A percentile compares a stretch with the other conserved stretches of the same genome.
Evolutionary conservation across 2,113 vertebrate species (phyloP).

Genomic region (Saccopteryx bilineata): DNA sequence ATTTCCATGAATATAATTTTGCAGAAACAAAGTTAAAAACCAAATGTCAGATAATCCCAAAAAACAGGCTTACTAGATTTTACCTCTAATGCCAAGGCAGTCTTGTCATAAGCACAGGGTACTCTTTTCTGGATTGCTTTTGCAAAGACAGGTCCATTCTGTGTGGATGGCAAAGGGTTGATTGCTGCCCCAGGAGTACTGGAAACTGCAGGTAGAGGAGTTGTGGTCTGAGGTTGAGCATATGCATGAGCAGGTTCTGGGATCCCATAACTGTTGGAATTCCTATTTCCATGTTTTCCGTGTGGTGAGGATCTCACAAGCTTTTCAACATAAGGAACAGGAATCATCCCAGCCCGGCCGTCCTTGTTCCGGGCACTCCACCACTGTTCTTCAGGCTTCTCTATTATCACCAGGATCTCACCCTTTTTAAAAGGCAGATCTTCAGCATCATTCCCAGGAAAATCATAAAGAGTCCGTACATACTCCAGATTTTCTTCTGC

Average conservation of each 20-base stretch:
- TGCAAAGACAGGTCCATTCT: slow-evolving; percentile 98
- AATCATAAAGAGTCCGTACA: slow-evolving; percentile 99
- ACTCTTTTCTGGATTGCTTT: slow-evolving; percentile 99
- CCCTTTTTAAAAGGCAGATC: slow-evolving; percentile 99
- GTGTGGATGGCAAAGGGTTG: slow-evolving; percentile 93
- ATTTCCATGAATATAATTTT: background rate
- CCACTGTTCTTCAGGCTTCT: slow-evolving; percentile 99
- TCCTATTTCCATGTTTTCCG: slow-evolving; percentile 93
- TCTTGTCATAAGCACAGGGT: slow-evolving; percentile 99
- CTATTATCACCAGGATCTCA: slow-evolving; percentile 95
- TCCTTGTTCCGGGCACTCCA: slow-evolving; percentile 99
- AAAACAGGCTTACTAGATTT: slow-evolving; percentile 3
- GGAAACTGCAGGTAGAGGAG: slow-evolving; percentile 92
- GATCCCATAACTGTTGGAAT: slow-evolving; percentile 98
- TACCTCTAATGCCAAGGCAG: slow-evolving; percentile 98
- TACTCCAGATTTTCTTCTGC: slow-evolving; percentile 95
- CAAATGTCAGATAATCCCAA: background rate
- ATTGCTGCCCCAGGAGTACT: slow-evolving; percentile 93
- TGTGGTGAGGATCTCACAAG: slow-evolving; percentile 91
- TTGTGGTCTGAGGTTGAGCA: slow-evolving; percentile 97
- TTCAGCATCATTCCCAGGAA: slow-evolving; percentile 96
- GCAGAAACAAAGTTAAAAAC: slow-evolving; percentile 38
- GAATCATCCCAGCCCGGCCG: slow-evolving; percentile 97
- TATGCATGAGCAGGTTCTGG: slow-evolving; percentile 96
- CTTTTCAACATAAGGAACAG: slow-evolving; percentile 99